A percentile compares a stretch with the other conserved stretches of the same genome.
These are phyloP conservation scores for Notothenia coriiceps DNA, from an alignment of 2,113 vertebrate species.

Conservation along the genomic window DNA sequence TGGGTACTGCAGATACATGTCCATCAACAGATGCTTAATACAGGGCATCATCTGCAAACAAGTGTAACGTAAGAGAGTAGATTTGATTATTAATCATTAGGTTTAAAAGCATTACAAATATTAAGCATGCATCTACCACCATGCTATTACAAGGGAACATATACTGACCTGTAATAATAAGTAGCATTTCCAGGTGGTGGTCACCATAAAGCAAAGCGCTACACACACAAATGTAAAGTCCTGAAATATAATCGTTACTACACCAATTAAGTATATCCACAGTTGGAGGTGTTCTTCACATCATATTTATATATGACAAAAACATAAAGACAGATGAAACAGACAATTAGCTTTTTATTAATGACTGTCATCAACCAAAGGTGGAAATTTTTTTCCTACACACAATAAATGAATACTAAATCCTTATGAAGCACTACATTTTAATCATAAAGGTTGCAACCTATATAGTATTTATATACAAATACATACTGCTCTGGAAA, in stretches of 20 bases:
- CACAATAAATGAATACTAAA: too few relatives aligned
- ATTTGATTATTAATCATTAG: neutral
- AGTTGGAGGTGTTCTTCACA: neutral
- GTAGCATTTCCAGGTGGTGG: neutral
- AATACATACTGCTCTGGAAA: too few relatives aligned
- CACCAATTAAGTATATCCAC: neutral
- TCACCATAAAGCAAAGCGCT: neutral
- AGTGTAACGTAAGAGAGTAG: neutral
- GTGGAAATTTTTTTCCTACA: too few relatives aligned
- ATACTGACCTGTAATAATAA: neutral
- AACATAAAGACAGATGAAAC: too few relatives aligned
- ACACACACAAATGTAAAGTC: too few relatives aligned
- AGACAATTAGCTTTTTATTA: too few relatives aligned
- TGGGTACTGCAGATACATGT: constrained; percentile 21
- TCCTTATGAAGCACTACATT: too few relatives aligned
- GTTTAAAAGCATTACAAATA: neutral
- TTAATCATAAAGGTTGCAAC: too few relatives aligned
- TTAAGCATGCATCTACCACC: neutral
- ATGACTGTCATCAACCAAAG: too few relatives aligned
- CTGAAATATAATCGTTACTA: neutral
- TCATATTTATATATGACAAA: too few relatives aligned
- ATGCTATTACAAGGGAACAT: neutral
- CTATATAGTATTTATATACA: too few relatives aligned
- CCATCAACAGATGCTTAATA: neutral
- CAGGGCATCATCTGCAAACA: neutral